Evolutionary conservation across 2,888 invertebrate genomes (phyloP).

Genomic region (Aphidoletes aphidimyza): DNA sequence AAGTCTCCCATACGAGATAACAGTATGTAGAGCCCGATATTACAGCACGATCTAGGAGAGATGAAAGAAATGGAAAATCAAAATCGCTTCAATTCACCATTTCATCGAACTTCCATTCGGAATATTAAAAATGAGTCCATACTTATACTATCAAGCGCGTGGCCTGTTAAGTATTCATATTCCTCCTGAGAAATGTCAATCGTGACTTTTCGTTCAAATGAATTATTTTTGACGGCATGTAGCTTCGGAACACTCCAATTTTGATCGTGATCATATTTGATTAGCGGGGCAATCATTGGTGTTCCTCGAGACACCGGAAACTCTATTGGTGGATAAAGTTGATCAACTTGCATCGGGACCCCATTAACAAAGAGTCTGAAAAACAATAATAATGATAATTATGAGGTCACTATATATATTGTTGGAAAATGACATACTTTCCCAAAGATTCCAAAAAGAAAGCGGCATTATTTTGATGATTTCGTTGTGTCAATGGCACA

Average conservation of each 20-base stretch:
- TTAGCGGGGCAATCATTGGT: slow-evolving; percentile 79
- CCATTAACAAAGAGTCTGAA: slow-evolving; percentile 78
- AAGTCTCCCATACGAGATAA: slow-evolving; percentile 66
- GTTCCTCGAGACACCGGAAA: slow-evolving; percentile 86
- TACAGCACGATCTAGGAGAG: slow-evolving; percentile 68
- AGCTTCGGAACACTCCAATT: slow-evolving; percentile 76
- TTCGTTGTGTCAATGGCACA: slow-evolving; percentile 72
- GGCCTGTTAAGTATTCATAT: slow-evolving; percentile 74
- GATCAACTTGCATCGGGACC: slow-evolving; percentile 74
- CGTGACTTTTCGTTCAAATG: slow-evolving; percentile 72
- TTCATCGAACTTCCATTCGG: too few species aligned
- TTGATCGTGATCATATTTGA: slow-evolving; percentile 83
- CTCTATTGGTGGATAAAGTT: slow-evolving; percentile 76
- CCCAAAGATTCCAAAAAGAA: slow-evolving; percentile 67
- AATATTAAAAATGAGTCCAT: too few species aligned
- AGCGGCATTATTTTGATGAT: slow-evolving; percentile 67
- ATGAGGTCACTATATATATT: too few species aligned
- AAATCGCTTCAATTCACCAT: background rate
- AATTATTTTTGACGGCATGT: slow-evolving; percentile 69
- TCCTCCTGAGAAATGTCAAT: slow-evolving; percentile 72
- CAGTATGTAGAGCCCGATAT: slow-evolving; percentile 73
- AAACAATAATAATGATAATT: slow-evolving; percentile 64
- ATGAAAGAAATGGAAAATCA: too few species aligned
- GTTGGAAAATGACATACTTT: slow-evolving; percentile 64
- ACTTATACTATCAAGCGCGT: background rate